These are phyloP conservation scores for Dasysyrphus tricinctus DNA, from an alignment of 2,888 invertebrate genomes.

Conservation along the genomic window DNA sequence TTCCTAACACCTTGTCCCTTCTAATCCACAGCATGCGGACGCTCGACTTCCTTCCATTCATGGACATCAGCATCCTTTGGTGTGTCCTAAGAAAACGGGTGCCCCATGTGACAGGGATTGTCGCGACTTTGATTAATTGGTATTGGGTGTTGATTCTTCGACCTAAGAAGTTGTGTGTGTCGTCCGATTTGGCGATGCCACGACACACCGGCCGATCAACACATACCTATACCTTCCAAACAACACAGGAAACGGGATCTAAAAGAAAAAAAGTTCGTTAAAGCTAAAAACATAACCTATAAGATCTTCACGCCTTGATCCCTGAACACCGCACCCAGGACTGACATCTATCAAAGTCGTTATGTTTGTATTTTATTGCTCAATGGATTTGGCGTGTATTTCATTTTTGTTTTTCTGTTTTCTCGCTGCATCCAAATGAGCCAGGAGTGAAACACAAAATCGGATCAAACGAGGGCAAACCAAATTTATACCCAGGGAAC, in stretches of 20 bases:
- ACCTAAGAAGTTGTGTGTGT: constrained; percentile 39
- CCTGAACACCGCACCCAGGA: constrained; percentile 17
- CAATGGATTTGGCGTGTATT: constrained; percentile 59
- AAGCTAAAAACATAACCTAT: constrained; percentile 25
- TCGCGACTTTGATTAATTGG: constrained; percentile 80
- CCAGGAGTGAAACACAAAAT: constrained; percentile 55
- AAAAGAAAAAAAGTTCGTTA: constrained; percentile 32
- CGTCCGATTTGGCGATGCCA: background rate
- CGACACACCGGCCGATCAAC: background rate
- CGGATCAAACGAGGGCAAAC: constrained; percentile 60
- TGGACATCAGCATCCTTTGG: constrained; percentile 24
- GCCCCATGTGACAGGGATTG: constrained; percentile 77
- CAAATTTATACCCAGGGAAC: constrained; percentile 25
- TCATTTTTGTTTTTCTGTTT: background rate
- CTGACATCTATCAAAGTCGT: constrained; percentile 74
- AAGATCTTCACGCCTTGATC: constrained; percentile 51
- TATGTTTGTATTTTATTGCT: constrained; percentile 72
- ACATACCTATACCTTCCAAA: background rate
- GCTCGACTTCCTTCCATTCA: constrained; percentile 42
- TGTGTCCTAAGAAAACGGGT: constrained; percentile 44
- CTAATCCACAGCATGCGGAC: constrained; percentile 18
- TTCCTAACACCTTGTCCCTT: constrained; percentile 25
- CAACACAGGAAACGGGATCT: constrained; percentile 24
- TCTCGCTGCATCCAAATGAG: constrained; percentile 61
- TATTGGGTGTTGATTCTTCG: constrained; percentile 78